These are phyloP conservation scores for Neodon shergylaensis DNA, from an alignment of 2,113 vertebrate species.

Conservation along the genomic window DNA sequence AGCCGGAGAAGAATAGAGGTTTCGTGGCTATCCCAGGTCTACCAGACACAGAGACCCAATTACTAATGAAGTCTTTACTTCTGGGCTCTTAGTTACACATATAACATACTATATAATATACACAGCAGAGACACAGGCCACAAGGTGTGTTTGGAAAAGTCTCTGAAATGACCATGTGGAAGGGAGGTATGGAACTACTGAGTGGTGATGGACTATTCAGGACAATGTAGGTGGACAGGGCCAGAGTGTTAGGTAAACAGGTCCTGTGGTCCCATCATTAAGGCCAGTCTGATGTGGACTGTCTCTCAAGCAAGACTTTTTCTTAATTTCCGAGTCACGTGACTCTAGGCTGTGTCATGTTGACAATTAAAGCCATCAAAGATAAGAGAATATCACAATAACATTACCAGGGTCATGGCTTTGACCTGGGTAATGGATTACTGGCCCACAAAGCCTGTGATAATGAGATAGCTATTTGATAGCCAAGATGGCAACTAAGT, in stretches of 20 bases:
- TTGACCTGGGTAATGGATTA: not conserved
- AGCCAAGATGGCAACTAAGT: not conserved
- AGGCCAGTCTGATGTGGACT: not conserved
- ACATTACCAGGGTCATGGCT: not conserved
- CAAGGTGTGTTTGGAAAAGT: not conserved
- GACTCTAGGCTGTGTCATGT: not conserved
- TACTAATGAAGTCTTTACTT: not conserved
- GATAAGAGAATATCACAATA: not conserved
- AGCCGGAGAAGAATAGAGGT: not conserved
- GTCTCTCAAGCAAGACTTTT: not conserved
- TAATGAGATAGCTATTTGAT: not conserved
- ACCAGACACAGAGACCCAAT: not conserved
- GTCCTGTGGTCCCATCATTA: not conserved
- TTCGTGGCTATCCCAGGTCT: not conserved
- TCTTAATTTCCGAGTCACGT: not conserved
- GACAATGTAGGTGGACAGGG: rapidly evolving
- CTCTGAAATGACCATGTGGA: not conserved
- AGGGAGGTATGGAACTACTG: not conserved
- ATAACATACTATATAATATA: not conserved
- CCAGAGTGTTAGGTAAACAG: too few species aligned
- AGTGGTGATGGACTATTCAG: not conserved
- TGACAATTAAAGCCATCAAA: not conserved
- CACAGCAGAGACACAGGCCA: not conserved
- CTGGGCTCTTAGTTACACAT: not conserved
- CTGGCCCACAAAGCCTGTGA: not conserved